Evolutionary conservation across 1,140 invertebrate genomes (phyloP), one percentile per base, ranked within the genome.

Genomic region (Musca domestica): DNA sequence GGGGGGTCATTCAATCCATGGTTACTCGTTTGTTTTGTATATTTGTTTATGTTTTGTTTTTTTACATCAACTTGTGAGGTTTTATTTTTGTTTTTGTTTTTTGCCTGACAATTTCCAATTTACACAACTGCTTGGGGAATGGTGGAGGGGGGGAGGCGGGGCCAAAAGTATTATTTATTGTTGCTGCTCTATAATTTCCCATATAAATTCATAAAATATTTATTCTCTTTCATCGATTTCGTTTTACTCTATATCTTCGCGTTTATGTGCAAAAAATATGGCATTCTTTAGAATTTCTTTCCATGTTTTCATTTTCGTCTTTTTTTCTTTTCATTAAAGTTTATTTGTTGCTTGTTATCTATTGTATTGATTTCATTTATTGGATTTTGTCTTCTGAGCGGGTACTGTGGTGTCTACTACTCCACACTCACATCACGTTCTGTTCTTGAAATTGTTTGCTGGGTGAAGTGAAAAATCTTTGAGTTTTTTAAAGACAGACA

Each of bases 151-250:
- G 54, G 54, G 54, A 4, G 20, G 34, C n/a, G n/a, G n/a, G 48
- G 48, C 20, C 20, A 19, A 22, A 19, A 19, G 41, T 12, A 19
- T 20, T 51, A 15, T 58, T 52, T 58, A 58, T 58, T 61, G 7
- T 61, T 41, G 15, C 4, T 58, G 25, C 3, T 58, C 23, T 22
- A 30, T 58, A 30, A 58, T 30, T 41, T 61, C 41, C 27, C 56
- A 61, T 61, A 61, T 19, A 61, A 61, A 61, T 61, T 61, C 30
- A 34, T 61, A 61, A 61, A 61, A 61, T 61, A 61, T 61, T 61
- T 41, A 41, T 61, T 61, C 17, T 34, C n/a, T 58, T 58, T 58
- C 5, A 27, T 61, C 19, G 17, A 41, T 61, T 41, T 34, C n/a
- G n/a, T n/a, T 61, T 61, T 1, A 17, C 12, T 51, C 20, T 51